Percentiles rank a stretch among this genome's conserved stretches.
Conservation (phyloP, 2,888 invertebrate species). For the Microchrysa polita region DNA sequence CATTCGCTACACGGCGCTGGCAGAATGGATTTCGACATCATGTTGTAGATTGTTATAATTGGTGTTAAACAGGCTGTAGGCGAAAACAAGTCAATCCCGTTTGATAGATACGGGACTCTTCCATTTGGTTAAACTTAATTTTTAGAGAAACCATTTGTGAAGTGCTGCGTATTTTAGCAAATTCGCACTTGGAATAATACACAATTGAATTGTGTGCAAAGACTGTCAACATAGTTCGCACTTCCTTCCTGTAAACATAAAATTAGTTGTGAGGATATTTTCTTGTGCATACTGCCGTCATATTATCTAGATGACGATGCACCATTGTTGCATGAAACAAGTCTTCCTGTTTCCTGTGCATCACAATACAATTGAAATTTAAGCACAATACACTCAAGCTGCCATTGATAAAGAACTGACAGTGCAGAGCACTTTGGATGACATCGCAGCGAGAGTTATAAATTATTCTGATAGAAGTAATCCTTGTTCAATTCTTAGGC, state of each 20-base stretch:
- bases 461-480: slow-evolving; percentile 3
- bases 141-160: no score
- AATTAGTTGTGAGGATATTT: not conserved
- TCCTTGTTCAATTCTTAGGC: slow-evolving; percentile 1
- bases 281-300: not conserved
- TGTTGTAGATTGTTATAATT: slow-evolving; percentile 7
- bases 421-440: not conserved
- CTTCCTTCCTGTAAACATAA: no score
- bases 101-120: no score
- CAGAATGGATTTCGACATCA: not conserved
- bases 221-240: no score
- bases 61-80: not conserved
- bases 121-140: no score
- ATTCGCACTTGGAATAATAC: no score
- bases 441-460: slow-evolving; percentile 3
- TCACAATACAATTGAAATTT: slow-evolving; percentile 4
- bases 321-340: not conserved
- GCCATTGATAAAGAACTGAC: not conserved
- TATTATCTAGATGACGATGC: not conserved
- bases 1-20: not conserved
- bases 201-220: no score
- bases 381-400: not conserved
- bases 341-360: slow-evolving; percentile 10
- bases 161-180: no score
- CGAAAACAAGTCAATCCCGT: not conserved